Base-by-base conservation (phyloP, 2,888 invertebrate species). In the Sinopyrophorus schimmeli region DNA sequence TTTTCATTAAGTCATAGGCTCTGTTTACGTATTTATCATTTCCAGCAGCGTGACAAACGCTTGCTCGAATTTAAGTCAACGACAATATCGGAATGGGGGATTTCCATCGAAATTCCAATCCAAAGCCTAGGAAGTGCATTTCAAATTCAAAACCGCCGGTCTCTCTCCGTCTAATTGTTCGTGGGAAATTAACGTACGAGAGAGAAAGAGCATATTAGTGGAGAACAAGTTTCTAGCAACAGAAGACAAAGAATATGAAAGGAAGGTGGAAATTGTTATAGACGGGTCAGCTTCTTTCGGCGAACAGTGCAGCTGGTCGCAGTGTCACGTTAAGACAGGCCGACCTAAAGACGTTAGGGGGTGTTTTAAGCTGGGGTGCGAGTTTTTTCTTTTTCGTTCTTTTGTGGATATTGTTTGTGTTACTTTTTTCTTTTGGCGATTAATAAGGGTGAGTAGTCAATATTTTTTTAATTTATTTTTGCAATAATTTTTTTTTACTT, bases 211-310 rank as follows among this genome's bases (percentile, higher is more conserved):
- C 21, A 21, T 21, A 5, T 21, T 7, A 7, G 21, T 21, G 9
- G 21, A 5, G 27, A 37, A 16, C 46, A 31, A 38, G 27, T 46
- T 46, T 30, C 6, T 21, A 30, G n/a, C 21, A 40, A 27, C 11
- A 18, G 9, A 15, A 16, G 12, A 24, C 37, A 34, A 43, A 44
- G 38, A 28, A 24, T 37, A 11, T 16, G 37, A 37, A 44, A 35
- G 35, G 47, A 47, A 47, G 47, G 47, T 47, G 47, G 47, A 47
- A 41, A 41, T 41, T 39, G 27, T 42, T 44, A 44, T 44, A 42
- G 43, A 43, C 35, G 35, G 44, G 44, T 37, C 44, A 44, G 38
- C 44, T 44, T 44, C 44, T 44, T 44, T 21, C 7, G 35, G 38
- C 28, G 31, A 30, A 23, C 37, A 49, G 48, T 49, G 42, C 43